Evolutionary conservation across 2,888 invertebrate species (phyloP).

Genomic region (Hypomecis punctinalis): DNA sequence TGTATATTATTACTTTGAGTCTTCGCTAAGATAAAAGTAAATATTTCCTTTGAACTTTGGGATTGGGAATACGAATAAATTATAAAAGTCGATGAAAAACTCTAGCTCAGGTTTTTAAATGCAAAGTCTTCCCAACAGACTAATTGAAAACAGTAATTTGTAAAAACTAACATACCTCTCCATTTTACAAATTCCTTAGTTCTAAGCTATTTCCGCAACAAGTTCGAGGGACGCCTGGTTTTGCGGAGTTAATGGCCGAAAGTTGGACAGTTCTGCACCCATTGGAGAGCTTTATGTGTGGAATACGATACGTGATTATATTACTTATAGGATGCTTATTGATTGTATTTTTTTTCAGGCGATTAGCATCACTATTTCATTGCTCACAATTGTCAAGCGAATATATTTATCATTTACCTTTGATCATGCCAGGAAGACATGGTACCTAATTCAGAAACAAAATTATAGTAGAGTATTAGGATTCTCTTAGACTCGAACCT

Average conservation of each 20-base stretch:
- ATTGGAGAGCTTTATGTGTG: constrained; percentile 74
- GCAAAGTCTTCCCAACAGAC: neutral
- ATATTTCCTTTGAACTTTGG: too few species aligned
- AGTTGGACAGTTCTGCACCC: constrained; percentile 75
- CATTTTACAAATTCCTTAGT: constrained; percentile 25
- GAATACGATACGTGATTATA: constrained; percentile 73
- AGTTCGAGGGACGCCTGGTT: constrained; percentile 45
- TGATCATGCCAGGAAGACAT: too few species aligned
- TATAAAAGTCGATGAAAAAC: too few species aligned
- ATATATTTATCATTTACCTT: too few species aligned
- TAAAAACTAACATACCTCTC: constrained; percentile 1
- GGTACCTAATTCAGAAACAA: too few species aligned
- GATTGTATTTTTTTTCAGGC: constrained; percentile 37
- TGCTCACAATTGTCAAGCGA: too few species aligned
- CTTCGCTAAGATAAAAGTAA: too few species aligned
- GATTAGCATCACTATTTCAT: neutral
- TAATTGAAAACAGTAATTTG: too few species aligned
- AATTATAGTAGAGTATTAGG: too few species aligned
- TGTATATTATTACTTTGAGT: too few species aligned
- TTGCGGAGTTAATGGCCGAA: constrained; percentile 63
- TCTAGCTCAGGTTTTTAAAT: neutral
- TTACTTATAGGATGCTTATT: constrained; percentile 51
- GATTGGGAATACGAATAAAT: too few species aligned
- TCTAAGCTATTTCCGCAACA: constrained; percentile 42
- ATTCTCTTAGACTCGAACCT: too few species aligned